Conservation (phyloP, 1,140 invertebrate species). For the Chrysoperla carnea region DNA sequence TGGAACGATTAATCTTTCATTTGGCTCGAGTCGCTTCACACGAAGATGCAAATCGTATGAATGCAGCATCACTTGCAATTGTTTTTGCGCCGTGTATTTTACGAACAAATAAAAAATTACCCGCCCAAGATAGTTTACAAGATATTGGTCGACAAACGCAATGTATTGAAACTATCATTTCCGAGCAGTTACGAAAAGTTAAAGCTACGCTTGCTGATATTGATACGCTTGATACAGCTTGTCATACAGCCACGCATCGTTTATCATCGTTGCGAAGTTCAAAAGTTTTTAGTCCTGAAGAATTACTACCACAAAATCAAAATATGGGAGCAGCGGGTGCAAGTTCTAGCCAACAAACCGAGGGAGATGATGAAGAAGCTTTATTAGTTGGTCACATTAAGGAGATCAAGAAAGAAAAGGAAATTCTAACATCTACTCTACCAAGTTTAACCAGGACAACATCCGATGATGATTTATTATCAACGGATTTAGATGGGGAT, state of each 20-base stretch:
- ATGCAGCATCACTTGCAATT: slow-evolving; percentile 74
- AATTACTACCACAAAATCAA: slow-evolving; percentile 26
- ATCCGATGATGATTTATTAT: slow-evolving; percentile 70
- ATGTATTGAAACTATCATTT: slow-evolving; percentile 77
- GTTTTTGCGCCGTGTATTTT: slow-evolving; percentile 91
- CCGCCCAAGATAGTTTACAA: slow-evolving; percentile 76
- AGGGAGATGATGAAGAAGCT: slow-evolving; percentile 43
- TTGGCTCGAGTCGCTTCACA: slow-evolving; percentile 72
- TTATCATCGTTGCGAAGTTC: slow-evolving; percentile 54
- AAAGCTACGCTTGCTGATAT: slow-evolving; percentile 71
- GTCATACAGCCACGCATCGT: slow-evolving; percentile 55
- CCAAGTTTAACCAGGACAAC: slow-evolving; percentile 59
- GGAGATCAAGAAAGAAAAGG: slow-evolving; percentile 64
- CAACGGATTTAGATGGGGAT: slow-evolving; percentile 48
- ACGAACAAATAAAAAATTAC: slow-evolving; percentile 64
- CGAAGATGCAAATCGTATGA: slow-evolving; percentile 86
- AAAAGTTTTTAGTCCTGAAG: slow-evolving; percentile 48
- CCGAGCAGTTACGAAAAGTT: slow-evolving; percentile 52
- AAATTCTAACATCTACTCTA: slow-evolving; percentile 57
- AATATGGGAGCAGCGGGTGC: slow-evolving; percentile 15
- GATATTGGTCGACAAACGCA: slow-evolving; percentile 63
- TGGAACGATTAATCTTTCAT: slow-evolving; percentile 87
- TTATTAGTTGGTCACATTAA: slow-evolving; percentile 52
- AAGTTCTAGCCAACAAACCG: slow-evolving; percentile 10
- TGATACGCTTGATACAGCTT: slow-evolving; percentile 66